Conservation (phyloP, 2,888 invertebrate genomes). For the Homarus gammarus region DNA sequence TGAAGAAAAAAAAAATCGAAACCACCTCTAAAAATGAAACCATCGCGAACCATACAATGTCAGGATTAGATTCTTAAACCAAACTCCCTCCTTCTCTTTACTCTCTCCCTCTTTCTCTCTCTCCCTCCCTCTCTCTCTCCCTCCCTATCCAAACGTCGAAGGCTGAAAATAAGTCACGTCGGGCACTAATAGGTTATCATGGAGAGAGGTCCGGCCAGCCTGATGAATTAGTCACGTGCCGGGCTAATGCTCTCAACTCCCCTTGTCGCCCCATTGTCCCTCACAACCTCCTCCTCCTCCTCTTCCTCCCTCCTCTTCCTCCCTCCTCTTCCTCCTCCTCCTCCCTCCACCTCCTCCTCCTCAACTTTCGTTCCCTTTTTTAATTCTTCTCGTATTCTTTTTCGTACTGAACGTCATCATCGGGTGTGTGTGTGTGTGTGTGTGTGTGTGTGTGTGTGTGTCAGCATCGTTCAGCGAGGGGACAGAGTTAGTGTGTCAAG, state of each 20-base stretch:
- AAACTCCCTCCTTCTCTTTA: neutral
- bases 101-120: neutral
- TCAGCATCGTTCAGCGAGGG: too few relatives aligned
- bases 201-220: conserved; percentile 38
- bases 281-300: neutral
- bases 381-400: neutral
- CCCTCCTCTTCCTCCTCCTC: neutral
- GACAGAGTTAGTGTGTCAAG: too few relatives aligned
- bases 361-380: neutral
- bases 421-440: too few relatives aligned
- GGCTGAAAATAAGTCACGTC: conserved; percentile 51
- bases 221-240: conserved; percentile 69
- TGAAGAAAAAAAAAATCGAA: too few relatives aligned
- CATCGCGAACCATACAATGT: too few relatives aligned
- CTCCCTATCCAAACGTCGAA: conserved; percentile 12
- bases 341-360: neutral
- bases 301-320: neutral
- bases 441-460: too few relatives aligned
- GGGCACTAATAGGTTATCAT: conserved; percentile 60
- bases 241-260: conserved; percentile 44
- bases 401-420: neutral
- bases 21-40: too few relatives aligned
- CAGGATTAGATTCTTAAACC: too few relatives aligned
- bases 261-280: neutral
- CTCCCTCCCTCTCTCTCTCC: neutral